These are phyloP conservation scores for Zeus faber DNA, from an alignment of 2,113 vertebrate species.

Conservation along the genomic window DNA sequence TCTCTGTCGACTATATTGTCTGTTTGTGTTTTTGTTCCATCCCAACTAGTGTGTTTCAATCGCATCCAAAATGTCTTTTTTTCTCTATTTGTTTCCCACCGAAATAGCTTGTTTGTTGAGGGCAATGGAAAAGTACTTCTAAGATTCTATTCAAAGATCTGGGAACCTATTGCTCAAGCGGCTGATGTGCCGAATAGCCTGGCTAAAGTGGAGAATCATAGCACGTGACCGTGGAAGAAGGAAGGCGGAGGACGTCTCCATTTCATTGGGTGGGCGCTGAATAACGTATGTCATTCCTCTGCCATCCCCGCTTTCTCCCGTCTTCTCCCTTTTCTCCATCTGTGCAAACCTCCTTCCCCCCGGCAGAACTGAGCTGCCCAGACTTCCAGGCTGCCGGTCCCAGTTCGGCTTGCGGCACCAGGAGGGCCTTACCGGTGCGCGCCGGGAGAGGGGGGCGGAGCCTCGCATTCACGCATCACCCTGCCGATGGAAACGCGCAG, in stretches of 20 bases:
- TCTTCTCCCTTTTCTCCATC: constrained; percentile 1
- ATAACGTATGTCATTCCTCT: no score
- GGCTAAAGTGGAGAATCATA: no score
- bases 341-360: constrained; percentile 38
- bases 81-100: no score
- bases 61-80: neutral
- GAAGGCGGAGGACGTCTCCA: no score
- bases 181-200: no score
- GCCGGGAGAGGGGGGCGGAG: constrained; percentile 26
- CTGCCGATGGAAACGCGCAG: constrained; percentile 21
- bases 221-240: no score
- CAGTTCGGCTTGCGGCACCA: constrained; percentile 33
- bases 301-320: constrained; percentile 4
- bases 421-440: constrained; percentile 38
- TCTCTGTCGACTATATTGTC: constrained; percentile 14
- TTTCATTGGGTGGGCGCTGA: no score
- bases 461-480: constrained; percentile 21
- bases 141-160: no score
- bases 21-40: constrained; percentile 7
- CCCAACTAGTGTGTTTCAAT: neutral
- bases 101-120: no score
- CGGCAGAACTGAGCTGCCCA: constrained; percentile 66
- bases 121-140: no score
- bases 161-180: no score
- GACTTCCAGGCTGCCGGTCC: constrained; percentile 48